phyloP scores from a whole-genome alignment of 2,797 vertebrate species.

The Coracias cyanogaster region DNA sequence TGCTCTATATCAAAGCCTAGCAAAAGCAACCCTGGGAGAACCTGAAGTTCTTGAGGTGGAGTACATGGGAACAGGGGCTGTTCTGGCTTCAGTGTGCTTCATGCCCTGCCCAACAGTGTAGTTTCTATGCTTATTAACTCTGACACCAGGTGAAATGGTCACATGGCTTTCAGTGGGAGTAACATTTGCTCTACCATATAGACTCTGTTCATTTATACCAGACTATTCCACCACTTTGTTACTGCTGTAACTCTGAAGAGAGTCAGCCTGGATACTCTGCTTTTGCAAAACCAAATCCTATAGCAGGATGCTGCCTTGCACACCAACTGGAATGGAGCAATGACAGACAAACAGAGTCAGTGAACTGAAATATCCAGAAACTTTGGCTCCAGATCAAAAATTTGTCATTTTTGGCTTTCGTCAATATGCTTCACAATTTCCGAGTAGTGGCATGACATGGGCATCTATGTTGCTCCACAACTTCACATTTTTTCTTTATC shows the following conservation, averaged over 20 bases:
- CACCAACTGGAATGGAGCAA: constrained; percentile 1
- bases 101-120: background rate
- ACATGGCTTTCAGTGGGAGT: background rate
- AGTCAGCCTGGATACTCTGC: background rate
- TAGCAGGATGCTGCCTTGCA: background rate
- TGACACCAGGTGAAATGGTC: background rate
- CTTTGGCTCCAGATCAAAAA: background rate
- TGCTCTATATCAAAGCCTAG: background rate
- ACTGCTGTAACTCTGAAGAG: background rate
- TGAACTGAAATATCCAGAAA: background rate
- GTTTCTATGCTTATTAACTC: background rate
- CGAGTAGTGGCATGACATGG: background rate
- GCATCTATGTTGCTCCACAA: background rate
- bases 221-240: background rate
- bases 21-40: background rate
- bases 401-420: background rate
- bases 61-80: accelerated
- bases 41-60: background rate
- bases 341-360: constrained; percentile 1
- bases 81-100: background rate
- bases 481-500: background rate
- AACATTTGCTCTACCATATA: background rate
- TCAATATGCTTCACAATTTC: background rate
- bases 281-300: constrained; percentile 9
- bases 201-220: background rate